Base-by-base conservation (phyloP, 1,140 invertebrate species). In the Drosophila dunni region DNA sequence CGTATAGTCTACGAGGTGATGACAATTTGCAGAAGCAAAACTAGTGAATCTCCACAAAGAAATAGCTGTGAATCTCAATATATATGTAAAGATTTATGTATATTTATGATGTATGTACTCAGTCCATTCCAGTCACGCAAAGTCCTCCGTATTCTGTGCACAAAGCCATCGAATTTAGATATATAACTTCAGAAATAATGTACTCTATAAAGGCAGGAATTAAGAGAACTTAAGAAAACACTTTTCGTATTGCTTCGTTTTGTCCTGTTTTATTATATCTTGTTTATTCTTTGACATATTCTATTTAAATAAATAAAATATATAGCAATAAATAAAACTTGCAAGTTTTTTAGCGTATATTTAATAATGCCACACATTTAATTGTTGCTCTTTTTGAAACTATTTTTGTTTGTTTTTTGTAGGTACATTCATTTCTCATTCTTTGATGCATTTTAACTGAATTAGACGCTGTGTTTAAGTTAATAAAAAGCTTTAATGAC, bases 291-390 rank as follows among this genome's bases (percentile, higher is more conserved):
- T 89, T 84, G 77, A 88, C 83, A 88, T 88, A 88, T 89, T 89
- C 84, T 89, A 89, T 89, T 89, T 90, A 81, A 90, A 90, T 90
- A 90, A 88, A 88, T 81, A 88, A 91, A 91, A 91, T 89, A 91
- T 88, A 80, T 88, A 88, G 61, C 88, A 86, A 91, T 91, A 86
- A 88, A 88, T 91, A 88, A 88, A 81, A 56, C 45, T 83, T 84
- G 80, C 70, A 73, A 79, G 66, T 81, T 34, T 81, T 81, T 80
- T 83, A 89, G 74, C 79, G 70, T 80, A 65, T 66, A 40, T 44
- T 44, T 42, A 78, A 65, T 48, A 63, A 84, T 84, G 77, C 81
- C 76, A 61, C 64, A 75, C 68, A 72, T 74, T 50, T 65, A 78
- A 80, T 50, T 48, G 53, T 70, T 71, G 71, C 54, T 62, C 33